Conservation (phyloP, 2,888 invertebrate genomes). For the Notodonta ziczac region DNA sequence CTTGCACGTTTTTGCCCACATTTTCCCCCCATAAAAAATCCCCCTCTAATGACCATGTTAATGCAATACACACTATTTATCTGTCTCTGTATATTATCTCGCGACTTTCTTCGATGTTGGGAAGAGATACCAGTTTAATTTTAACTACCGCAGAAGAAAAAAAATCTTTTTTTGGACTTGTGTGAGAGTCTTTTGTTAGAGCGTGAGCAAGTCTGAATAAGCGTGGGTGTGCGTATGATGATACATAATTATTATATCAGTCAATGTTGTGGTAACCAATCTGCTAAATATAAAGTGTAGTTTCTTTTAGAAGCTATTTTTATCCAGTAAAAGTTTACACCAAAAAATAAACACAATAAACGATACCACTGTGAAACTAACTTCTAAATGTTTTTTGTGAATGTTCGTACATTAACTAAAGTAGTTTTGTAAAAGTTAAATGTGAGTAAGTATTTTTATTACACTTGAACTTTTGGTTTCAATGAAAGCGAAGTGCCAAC, state of each 20-base stretch:
- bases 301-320: neutral
- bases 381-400: neutral
- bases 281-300: too few relatives aligned
- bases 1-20: neutral
- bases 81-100: too few relatives aligned
- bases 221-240: too few relatives aligned
- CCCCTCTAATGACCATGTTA: neutral
- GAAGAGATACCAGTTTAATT: too few relatives aligned
- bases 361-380: neutral
- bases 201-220: too few relatives aligned
- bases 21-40: neutral
- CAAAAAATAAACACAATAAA: neutral
- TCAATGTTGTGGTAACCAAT: too few relatives aligned
- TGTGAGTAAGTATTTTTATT: neutral
- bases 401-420: neutral
- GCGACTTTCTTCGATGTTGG: too few relatives aligned
- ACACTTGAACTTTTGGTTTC: neutral
- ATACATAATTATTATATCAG: too few relatives aligned
- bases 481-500: neutral
- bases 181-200: too few relatives aligned
- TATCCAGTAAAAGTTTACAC: neutral
- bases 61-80: neutral
- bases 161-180: too few relatives aligned
- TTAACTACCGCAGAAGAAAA: too few relatives aligned
- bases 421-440: conserved; percentile 2